A percentile compares a stretch with the other conserved stretches of the same genome.
These are phyloP conservation scores for Promerops cafer DNA, from an alignment of 2,113 vertebrate species.

Conservation along the genomic window DNA sequence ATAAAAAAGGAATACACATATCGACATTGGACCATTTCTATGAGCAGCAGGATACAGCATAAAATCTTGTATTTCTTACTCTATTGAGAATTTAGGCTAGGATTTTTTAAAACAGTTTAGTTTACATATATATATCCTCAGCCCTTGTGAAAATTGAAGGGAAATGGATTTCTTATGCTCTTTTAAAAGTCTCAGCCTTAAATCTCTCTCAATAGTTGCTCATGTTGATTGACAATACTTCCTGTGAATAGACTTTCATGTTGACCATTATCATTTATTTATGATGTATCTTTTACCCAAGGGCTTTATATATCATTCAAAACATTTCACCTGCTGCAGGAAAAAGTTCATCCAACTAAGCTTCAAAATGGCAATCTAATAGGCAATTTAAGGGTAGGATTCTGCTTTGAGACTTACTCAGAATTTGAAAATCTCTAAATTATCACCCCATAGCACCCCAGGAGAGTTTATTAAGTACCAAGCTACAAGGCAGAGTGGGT, in stretches of 20 bases:
- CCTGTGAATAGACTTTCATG: not conserved
- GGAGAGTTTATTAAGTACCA: not conserved
- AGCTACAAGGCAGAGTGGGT: not conserved
- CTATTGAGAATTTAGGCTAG: not conserved
- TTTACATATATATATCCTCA: not conserved
- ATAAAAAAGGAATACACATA: slow-evolving; percentile 3
- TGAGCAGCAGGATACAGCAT: not conserved
- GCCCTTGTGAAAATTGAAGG: not conserved
- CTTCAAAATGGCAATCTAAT: not conserved
- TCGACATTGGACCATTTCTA: not conserved
- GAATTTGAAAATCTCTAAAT: not conserved
- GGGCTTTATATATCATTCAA: not conserved
- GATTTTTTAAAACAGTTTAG: not conserved
- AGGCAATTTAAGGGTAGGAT: not conserved
- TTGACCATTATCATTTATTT: slow-evolving; percentile 53
- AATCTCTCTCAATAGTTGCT: not conserved
- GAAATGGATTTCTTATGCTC: not conserved
- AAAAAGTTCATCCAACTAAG: not conserved
- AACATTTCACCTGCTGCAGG: not conserved
- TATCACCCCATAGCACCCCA: not conserved
- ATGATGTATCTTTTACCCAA: slow-evolving; percentile 4
- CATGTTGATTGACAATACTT: slow-evolving; percentile 26
- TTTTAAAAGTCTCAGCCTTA: not conserved
- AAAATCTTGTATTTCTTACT: not conserved
- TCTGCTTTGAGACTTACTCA: not conserved